phyloP scores from a whole-genome alignment of 2,797 vertebrate species.

The Spinus olivaceus region DNA sequence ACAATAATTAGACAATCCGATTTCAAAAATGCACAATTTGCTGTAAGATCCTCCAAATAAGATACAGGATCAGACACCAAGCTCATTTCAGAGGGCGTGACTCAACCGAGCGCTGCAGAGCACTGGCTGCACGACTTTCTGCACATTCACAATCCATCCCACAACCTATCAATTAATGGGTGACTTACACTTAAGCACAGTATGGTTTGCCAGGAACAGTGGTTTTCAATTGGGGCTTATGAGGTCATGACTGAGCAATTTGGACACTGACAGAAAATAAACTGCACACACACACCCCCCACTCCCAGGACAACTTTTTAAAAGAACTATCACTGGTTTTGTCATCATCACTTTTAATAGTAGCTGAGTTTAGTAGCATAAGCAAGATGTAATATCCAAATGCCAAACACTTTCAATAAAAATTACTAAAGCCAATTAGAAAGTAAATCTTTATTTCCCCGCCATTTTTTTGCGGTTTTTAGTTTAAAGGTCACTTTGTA shows the following conservation, averaged over 20 bases:
- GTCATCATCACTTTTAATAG: neutral
- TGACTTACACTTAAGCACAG: neutral
- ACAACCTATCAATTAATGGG: neutral
- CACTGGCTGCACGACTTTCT: neutral
- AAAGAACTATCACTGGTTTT: neutral
- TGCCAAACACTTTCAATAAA: conserved; percentile 34
- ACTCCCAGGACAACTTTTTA: neutral
- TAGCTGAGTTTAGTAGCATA: neutral
- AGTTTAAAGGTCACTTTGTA: conserved; percentile 56
- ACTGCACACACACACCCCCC: neutral
- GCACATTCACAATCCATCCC: neutral
- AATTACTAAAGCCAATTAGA: conserved; percentile 52
- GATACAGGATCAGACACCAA: neutral
- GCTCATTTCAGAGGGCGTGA: neutral
- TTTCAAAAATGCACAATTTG: neutral
- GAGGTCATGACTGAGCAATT: neutral
- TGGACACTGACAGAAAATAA: neutral
- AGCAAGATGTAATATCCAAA: conserved; percentile 46
- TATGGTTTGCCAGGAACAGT: neutral
- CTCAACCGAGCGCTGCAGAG: neutral
- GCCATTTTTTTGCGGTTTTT: conserved; percentile 18
- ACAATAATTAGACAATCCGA: neutral
- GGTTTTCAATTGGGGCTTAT: neutral
- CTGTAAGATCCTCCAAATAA: neutral
- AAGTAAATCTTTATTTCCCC: conserved; percentile 63